A percentile compares a stretch with the other conserved stretches of the same genome.
Conservation (phyloP, 2,113 vertebrate species). For the Camelus bactrianus region DNA sequence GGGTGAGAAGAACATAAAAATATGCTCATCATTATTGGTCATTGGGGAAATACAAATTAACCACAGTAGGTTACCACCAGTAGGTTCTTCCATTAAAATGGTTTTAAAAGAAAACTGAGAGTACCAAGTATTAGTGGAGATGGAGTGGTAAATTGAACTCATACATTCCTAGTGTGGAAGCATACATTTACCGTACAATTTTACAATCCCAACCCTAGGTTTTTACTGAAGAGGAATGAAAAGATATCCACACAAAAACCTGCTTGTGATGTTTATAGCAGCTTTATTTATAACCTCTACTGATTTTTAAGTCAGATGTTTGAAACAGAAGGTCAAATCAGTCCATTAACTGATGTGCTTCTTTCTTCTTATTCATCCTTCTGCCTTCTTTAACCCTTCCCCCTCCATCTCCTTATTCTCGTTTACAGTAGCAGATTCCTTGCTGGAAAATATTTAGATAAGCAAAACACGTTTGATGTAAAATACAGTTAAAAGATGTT, state of each 20-base stretch:
- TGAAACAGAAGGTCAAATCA: conserved; percentile 17
- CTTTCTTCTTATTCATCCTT: background rate
- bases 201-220: background rate
- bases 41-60: background rate
- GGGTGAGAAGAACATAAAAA: background rate
- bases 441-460: background rate
- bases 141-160: background rate
- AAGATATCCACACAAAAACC: background rate
- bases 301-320: conserved; percentile 4
- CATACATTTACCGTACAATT: background rate
- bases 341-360: background rate
- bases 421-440: background rate
- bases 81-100: background rate
- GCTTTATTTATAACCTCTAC: background rate
- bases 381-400: background rate
- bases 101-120: background rate
- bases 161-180: background rate
- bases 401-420: background rate
- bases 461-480: background rate
- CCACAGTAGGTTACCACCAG: background rate
- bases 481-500: background rate
- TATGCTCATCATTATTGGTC: background rate
- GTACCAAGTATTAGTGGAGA: background rate
- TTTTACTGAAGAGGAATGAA: conserved; percentile 13
- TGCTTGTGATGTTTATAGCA: background rate